Evolutionary conservation across 2,797 vertebrate species (phyloP).

Genomic region (Setipinna tenuifilis): DNA sequence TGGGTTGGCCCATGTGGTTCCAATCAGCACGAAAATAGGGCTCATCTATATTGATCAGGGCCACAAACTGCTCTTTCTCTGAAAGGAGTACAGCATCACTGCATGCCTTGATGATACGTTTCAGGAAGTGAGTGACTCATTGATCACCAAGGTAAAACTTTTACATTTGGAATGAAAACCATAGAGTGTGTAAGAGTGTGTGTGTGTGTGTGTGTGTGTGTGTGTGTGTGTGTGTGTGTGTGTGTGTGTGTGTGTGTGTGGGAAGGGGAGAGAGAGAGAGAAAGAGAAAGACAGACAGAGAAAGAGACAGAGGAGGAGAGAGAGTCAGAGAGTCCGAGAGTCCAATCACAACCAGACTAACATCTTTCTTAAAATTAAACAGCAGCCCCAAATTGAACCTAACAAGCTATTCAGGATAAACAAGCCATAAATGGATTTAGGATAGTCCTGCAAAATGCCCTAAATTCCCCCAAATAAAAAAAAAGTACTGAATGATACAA

Average conservation of each 20-base stretch:
- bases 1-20: neutral
- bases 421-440: too few relatives aligned
- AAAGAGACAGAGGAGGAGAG: too few relatives aligned
- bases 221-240: too few relatives aligned
- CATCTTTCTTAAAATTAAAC: too few relatives aligned
- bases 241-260: neutral
- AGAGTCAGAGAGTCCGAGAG: too few relatives aligned
- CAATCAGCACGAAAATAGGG: neutral
- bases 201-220: neutral
- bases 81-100: neutral
- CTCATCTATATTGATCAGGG: neutral
- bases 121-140: neutral
- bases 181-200: neutral
- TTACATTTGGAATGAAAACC: neutral
- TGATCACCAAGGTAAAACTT: neutral
- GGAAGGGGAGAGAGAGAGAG: neutral
- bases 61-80: neutral
- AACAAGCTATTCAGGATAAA: too few relatives aligned
- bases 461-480: too few relatives aligned
- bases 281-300: too few relatives aligned
- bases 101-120: neutral
- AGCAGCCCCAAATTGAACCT: too few relatives aligned
- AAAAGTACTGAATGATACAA: too few relatives aligned
- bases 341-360: too few relatives aligned
- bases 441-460: too few relatives aligned